phyloP scores from a whole-genome alignment of 2,797 vertebrate genomes.

The Cynopterus sphinx region DNA sequence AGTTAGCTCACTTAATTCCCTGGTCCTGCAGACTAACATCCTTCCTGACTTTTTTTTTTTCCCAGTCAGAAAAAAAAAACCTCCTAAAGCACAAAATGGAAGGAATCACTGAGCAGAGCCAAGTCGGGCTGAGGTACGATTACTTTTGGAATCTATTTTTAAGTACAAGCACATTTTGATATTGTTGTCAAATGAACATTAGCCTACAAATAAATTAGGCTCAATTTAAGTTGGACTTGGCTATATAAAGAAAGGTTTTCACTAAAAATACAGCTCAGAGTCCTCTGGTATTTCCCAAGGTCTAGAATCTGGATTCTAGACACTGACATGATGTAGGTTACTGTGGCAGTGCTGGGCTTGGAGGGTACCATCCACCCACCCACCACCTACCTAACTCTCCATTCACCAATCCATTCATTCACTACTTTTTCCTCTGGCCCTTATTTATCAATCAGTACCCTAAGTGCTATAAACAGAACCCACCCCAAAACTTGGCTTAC shows the following conservation, averaged over 20 bases:
- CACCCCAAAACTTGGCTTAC: background rate
- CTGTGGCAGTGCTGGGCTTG: background rate
- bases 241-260: background rate
- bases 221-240: background rate
- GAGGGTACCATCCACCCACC: background rate
- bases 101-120: constrained; percentile 35
- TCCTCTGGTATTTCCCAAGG: background rate
- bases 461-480: background rate
- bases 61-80: background rate
- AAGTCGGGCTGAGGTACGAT: background rate
- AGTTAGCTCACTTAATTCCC: background rate
- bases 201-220: background rate
- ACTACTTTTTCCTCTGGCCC: background rate
- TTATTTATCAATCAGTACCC: background rate
- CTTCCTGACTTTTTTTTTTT: constrained; percentile 42
- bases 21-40: constrained; percentile 46
- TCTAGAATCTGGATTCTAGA: background rate
- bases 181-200: background rate
- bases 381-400: background rate
- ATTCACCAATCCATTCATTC: background rate
- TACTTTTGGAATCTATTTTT: constrained; percentile 4
- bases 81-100: constrained; percentile 46
- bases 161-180: constrained; percentile 23
- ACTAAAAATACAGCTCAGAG: background rate
- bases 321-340: background rate